These are phyloP conservation scores for Poeciliopsis retropinna DNA, from an alignment of 2,113 vertebrate genomes.

Conservation along the genomic window DNA sequence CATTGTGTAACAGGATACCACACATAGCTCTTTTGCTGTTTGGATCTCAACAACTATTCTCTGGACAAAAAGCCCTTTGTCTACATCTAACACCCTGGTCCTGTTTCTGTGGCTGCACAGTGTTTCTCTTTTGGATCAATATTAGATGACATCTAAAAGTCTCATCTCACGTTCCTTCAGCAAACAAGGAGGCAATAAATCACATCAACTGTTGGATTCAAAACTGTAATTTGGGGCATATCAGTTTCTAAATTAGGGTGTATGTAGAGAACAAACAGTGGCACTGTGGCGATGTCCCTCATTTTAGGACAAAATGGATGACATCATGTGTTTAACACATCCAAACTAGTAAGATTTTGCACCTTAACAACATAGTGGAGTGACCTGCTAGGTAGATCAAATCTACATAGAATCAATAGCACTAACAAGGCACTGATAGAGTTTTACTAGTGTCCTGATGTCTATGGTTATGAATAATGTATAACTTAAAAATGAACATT, in stretches of 20 bases:
- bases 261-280: background rate
- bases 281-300: background rate
- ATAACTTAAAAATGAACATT: background rate
- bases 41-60: conserved; percentile 77
- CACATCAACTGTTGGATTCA: background rate
- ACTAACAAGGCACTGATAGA: background rate
- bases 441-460: background rate
- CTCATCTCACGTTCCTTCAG: conserved; percentile 33
- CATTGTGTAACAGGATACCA: conserved; percentile 91
- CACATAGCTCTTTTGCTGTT: conserved; percentile 83
- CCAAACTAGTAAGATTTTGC: background rate
- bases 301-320: background rate
- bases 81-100: conserved; percentile 48
- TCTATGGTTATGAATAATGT: background rate
- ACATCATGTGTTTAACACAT: background rate
- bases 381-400: background rate
- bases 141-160: conserved; percentile 29
- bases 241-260: background rate
- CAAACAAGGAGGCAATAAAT: conserved; percentile 12
- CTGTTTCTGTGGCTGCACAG: conserved; percentile 23
- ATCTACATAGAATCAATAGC: background rate
- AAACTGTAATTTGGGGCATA: background rate
- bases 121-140: conserved; percentile 46
- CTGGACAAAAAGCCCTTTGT: conserved; percentile 83
- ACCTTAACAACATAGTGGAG: background rate